These are phyloP conservation scores for Azorinus chamasolen DNA, from an alignment of 2,888 invertebrate genomes.

Conservation along the genomic window DNA sequence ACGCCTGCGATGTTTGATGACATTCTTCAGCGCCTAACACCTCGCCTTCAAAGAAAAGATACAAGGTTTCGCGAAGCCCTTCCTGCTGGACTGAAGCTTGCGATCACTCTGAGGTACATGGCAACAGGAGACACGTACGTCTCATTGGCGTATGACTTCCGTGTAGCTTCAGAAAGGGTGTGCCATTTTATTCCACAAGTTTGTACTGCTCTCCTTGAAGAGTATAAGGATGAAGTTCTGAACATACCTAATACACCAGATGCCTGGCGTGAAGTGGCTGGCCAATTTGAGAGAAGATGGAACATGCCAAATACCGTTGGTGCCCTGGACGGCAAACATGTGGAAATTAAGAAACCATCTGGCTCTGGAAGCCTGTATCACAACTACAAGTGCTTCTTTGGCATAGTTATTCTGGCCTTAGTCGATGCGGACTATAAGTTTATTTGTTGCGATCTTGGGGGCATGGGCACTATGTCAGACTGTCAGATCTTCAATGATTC, in stretches of 20 bases:
- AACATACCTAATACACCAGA: no score
- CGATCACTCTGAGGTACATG: conserved; percentile 20
- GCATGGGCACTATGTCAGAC: conserved; percentile 9
- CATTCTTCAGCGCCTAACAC: conserved; percentile 22
- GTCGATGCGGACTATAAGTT: conserved; percentile 21
- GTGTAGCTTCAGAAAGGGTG: conserved; percentile 13
- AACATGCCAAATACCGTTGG: no score
- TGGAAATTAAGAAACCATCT: conserved; percentile 72
- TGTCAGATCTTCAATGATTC: conserved; percentile 10
- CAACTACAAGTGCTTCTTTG: conserved; percentile 80
- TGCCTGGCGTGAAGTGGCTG: no score
- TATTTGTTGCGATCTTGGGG: conserved; percentile 13
- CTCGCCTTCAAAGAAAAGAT: conserved; percentile 27
- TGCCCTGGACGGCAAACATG: conserved; percentile 80
- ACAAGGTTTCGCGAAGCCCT: conserved; percentile 8
- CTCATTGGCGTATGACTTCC: conserved; percentile 7
- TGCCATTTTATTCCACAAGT: conserved; percentile 4
- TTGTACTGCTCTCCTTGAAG: conserved; percentile 11
- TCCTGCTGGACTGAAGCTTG: conserved; percentile 21
- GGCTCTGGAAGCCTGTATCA: conserved; percentile 75
- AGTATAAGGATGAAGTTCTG: conserved; percentile 1
- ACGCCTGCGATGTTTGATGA: conserved; percentile 48
- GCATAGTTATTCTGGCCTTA: conserved; percentile 80
- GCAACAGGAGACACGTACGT: conserved; percentile 19
- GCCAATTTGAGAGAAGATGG: no score